Evolutionary conservation across 2,888 invertebrate species (phyloP).

Genomic region (Heterodera filipjevi): DNA sequence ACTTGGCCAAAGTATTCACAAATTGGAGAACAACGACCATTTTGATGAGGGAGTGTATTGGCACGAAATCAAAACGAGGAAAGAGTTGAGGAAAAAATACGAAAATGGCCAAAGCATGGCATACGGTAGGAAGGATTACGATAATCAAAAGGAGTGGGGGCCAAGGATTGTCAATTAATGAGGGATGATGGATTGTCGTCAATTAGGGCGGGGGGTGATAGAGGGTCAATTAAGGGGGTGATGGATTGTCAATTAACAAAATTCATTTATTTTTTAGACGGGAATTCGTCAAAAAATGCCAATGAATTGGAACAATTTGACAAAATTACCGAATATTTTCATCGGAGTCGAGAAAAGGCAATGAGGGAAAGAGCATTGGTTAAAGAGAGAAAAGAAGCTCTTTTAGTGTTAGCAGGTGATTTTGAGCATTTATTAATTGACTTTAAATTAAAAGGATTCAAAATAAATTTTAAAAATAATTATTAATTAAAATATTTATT

Average conservation of each 20-base stretch:
- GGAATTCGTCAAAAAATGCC: neutral
- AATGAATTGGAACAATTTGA: neutral
- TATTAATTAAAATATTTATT: neutral
- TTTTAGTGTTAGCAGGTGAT: neutral
- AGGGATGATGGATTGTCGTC: too few relatives aligned
- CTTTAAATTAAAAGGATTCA: too few relatives aligned
- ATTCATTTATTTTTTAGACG: too few relatives aligned
- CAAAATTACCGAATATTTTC: neutral
- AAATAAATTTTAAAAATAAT: neutral
- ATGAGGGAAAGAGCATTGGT: neutral
- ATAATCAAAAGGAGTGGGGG: neutral
- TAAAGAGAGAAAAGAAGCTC: neutral
- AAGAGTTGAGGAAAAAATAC: neutral
- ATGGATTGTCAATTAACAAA: too few relatives aligned
- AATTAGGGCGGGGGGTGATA: too few relatives aligned
- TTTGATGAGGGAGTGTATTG: slow-evolving; percentile 7
- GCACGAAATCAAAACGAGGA: neutral
- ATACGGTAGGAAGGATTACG: neutral
- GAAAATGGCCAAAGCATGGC: neutral
- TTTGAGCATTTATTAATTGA: too few relatives aligned
- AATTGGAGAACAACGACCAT: slow-evolving; percentile 1
- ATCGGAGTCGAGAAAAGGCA: neutral
- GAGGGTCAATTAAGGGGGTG: too few relatives aligned
- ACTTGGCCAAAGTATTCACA: neutral
- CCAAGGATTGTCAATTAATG: neutral